Percentiles rank a stretch among this genome's conserved stretches.
These are phyloP conservation scores for Euzetes globulus DNA, from an alignment of 2,888 invertebrate species.

Conservation along the genomic window DNA sequence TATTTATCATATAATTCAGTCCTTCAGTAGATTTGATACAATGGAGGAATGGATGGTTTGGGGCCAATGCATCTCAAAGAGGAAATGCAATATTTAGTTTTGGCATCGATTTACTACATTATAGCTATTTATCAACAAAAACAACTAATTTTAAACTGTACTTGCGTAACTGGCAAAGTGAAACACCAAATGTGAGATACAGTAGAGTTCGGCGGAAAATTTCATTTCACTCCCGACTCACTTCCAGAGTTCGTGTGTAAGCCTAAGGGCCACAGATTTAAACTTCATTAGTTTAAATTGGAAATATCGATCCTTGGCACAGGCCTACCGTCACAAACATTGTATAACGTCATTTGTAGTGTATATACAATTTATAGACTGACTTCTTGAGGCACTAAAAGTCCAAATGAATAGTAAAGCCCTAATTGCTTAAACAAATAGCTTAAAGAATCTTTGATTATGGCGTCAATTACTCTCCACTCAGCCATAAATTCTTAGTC, in stretches of 20 bases:
- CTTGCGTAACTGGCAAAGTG: neutral
- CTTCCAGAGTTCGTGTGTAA: neutral
- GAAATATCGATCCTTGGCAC: neutral
- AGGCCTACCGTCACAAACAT: neutral
- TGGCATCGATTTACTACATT: neutral
- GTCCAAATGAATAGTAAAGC: neutral
- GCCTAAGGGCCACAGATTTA: conserved; percentile 19
- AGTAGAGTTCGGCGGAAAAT: neutral
- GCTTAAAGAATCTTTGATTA: conserved; percentile 21
- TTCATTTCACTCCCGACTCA: no score
- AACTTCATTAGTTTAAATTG: conserved; percentile 26
- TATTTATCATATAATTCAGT: no score
- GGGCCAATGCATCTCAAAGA: neutral
- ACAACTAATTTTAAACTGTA: neutral
- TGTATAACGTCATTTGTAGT: neutral
- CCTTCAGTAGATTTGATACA: no score
- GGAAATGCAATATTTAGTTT: conserved; percentile 6
- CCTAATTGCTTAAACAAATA: conserved; percentile 24
- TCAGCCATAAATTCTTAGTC: neutral
- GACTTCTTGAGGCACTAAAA: neutral
- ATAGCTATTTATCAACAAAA: conserved; percentile 23
- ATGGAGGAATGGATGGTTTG: no score
- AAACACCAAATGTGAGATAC: no score
- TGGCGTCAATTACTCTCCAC: conserved; percentile 10
- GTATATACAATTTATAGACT: neutral